Percentiles rank a stretch among this genome's conserved stretches.
Conservation (phyloP, 2,797 vertebrate genomes). For the Acanthurus leucopareius region DNA sequence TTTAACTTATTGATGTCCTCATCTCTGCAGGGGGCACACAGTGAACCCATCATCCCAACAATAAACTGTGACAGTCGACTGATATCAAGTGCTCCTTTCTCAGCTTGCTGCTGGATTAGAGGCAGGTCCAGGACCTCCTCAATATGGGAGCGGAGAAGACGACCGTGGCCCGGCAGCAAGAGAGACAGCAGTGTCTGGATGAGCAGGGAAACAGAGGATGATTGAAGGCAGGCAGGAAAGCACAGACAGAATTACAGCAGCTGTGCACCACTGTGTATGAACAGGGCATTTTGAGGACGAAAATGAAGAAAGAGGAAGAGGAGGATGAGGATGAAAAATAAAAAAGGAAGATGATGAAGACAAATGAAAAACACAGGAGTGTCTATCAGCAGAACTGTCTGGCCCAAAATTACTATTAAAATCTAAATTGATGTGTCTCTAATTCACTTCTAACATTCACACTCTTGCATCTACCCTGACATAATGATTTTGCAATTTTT, state of each 20-base stretch:
- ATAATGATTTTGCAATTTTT: no score
- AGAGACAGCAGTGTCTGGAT: constrained; percentile 92
- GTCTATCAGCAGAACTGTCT: no score
- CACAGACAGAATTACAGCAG: not conserved
- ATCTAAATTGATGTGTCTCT: no score
- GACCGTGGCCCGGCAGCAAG: constrained; percentile 90
- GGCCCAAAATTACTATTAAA: no score
- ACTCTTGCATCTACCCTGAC: no score
- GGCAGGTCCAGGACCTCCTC: constrained; percentile 93
- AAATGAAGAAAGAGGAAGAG: no score
- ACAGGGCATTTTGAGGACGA: no score
- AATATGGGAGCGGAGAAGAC: constrained; percentile 90
- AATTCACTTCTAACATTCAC: no score
- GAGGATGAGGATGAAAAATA: no score
- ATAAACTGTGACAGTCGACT: constrained; percentile 91
- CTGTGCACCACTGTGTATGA: no score
- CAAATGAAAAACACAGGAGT: no score
- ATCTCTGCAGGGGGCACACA: constrained; percentile 94
- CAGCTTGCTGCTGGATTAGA: constrained; percentile 96
- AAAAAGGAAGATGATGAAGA: no score
- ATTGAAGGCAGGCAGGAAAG: not conserved
- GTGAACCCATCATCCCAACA: constrained; percentile 93
- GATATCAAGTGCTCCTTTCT: constrained; percentile 93
- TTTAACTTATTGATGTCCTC: constrained; percentile 91
- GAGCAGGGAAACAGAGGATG: not conserved